A percentile compares a stretch with the other conserved stretches of the same genome.
These are phyloP conservation scores for Icerya purchasi DNA, from an alignment of 2,888 invertebrate species.

Conservation along the genomic window DNA sequence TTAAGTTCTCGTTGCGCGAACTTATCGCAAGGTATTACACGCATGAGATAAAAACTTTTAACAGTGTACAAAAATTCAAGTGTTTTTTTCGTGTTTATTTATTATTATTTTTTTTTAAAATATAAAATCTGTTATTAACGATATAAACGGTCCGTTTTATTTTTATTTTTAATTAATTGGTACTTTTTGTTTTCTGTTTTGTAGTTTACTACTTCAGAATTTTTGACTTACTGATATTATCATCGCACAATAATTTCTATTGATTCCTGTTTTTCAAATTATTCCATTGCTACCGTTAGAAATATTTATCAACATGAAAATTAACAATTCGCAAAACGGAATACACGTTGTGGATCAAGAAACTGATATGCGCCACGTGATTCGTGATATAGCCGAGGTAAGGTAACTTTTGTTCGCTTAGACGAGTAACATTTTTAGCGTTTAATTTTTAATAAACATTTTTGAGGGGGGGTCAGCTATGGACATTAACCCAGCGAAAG, in stretches of 20 bases:
- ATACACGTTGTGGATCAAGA: conserved; percentile 42
- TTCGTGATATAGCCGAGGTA: conserved; percentile 36
- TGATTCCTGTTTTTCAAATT: background rate
- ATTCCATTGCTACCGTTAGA: background rate
- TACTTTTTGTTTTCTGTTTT: conserved; percentile 26
- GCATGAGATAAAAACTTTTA: no score
- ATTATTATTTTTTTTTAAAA: no score
- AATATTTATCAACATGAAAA: conserved; percentile 28
- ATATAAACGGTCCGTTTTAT: background rate
- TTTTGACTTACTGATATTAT: background rate
- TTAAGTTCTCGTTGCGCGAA: no score
- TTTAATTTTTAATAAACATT: no score
- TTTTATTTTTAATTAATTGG: background rate
- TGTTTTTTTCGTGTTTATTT: no score
- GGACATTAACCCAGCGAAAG: no score
- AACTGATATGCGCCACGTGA: conserved; percentile 36
- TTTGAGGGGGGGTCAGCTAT: no score
- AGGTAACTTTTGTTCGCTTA: no score
- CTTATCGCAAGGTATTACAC: no score
- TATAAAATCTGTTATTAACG: no score
- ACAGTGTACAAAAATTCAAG: no score
- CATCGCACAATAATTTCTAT: background rate
- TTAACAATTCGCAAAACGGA: conserved; percentile 32
- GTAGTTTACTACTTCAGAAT: background rate
- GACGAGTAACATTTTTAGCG: no score